Evolutionary conservation across 2,113 vertebrate genomes (phyloP).

Genomic region (Coptodon bakossiorum): DNA sequence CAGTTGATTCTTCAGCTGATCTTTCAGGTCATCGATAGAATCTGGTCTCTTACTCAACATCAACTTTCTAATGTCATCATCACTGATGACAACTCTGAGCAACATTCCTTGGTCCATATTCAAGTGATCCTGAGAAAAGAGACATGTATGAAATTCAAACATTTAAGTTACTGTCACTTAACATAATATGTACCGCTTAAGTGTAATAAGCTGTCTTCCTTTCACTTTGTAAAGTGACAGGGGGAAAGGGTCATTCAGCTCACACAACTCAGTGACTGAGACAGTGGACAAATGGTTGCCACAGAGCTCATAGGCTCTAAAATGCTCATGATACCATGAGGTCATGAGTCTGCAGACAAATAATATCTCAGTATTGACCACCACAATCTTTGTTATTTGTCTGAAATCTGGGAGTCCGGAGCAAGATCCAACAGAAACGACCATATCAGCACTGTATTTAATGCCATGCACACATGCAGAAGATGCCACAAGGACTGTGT

Average conservation of each 20-base stretch:
- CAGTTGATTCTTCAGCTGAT: not conserved
- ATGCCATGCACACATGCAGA: not conserved
- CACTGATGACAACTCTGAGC: not conserved
- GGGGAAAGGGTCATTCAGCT: not conserved
- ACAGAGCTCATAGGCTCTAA: not conserved
- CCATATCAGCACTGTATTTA: not conserved
- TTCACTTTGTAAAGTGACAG: not conserved
- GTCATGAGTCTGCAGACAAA: not conserved
- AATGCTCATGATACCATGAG: not conserved
- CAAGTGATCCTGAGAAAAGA: not conserved
- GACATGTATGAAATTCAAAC: not conserved
- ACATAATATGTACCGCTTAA: not conserved
- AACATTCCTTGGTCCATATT: not conserved
- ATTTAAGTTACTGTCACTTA: not conserved
- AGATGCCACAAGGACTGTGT: not conserved
- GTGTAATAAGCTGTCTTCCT: not conserved
- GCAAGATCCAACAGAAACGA: not conserved
- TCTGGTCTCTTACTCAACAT: not conserved
- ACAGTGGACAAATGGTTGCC: not conserved
- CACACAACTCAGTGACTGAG: not conserved
- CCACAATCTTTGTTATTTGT: not conserved
- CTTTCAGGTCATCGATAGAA: not conserved
- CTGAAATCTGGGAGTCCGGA: not conserved
- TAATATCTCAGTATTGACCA: not conserved
- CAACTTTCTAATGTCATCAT: accelerated